These are phyloP conservation scores for Physella acuta DNA, from an alignment of 1,140 invertebrate species.

Conservation along the genomic window DNA sequence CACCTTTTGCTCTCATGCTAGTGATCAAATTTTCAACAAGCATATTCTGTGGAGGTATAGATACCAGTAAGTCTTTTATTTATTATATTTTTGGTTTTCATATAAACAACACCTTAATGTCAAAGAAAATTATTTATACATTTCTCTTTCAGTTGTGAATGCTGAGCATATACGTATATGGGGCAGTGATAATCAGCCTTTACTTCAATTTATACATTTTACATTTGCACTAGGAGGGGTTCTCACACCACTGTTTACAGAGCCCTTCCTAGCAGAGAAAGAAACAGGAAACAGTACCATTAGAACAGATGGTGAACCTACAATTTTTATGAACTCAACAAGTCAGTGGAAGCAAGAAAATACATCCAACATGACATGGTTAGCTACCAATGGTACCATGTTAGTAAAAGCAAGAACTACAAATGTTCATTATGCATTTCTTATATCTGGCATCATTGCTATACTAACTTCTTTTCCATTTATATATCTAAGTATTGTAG, in stretches of 20 bases:
- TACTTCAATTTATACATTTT: conserved; percentile 39
- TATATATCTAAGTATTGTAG: conserved; percentile 13
- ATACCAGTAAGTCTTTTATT: conserved; percentile 36
- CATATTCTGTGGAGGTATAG: conserved; percentile 29
- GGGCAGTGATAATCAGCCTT: conserved; percentile 52
- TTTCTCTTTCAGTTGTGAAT: conserved; percentile 57
- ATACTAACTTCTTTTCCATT: conserved; percentile 20
- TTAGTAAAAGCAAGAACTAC: background rate
- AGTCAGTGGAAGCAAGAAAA: no score
- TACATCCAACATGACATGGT: no score
- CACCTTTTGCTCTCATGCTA: conserved; percentile 35
- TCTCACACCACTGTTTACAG: conserved; percentile 36
- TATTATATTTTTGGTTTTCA: no score
- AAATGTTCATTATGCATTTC: conserved; percentile 25
- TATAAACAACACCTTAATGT: no score
- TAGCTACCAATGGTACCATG: no score
- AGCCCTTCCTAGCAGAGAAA: conserved; percentile 41
- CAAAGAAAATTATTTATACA: background rate
- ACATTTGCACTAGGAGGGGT: conserved; percentile 39
- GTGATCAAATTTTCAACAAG: conserved; percentile 26
- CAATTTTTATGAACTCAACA: no score
- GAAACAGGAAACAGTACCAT: no score
- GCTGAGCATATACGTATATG: conserved; percentile 60
- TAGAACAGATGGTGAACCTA: no score
- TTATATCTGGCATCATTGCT: conserved; percentile 24